A percentile compares a stretch with the other conserved stretches of the same genome.
Conservation (phyloP, 1,140 invertebrate genomes). For the Leptoteleia sp. region DNA sequence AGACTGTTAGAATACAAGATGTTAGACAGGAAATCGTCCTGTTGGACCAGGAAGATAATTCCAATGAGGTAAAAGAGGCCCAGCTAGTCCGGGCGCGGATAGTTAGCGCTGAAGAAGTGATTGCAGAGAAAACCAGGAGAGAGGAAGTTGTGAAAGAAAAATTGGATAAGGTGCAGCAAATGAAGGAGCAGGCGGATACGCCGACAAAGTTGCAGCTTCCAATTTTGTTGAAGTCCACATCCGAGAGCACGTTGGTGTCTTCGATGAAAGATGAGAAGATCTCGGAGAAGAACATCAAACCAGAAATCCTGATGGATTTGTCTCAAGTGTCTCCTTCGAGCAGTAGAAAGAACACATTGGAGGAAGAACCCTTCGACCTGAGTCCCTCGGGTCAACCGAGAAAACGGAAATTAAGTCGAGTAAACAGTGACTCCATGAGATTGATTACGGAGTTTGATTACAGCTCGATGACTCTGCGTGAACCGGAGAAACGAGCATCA, state of each 20-base stretch:
- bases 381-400: conserved; percentile 31
- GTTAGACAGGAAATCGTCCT: conserved; percentile 69
- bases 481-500: conserved; percentile 16
- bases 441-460: conserved; percentile 38
- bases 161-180: conserved; percentile 8
- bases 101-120: conserved; percentile 70
- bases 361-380: conserved; percentile 29
- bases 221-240: conserved; percentile 70
- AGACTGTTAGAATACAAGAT: conserved; percentile 73
- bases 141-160: conserved; percentile 34
- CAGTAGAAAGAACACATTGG: conserved; percentile 9
- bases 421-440: conserved; percentile 62
- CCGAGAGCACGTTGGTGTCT: conserved; percentile 69
- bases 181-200: conserved; percentile 14
- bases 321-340: conserved; percentile 69
- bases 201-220: conserved; percentile 57
- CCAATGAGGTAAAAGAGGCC: conserved; percentile 57
- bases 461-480: background rate
- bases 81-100: conserved; percentile 73
- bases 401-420: conserved; percentile 65
- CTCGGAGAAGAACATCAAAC: conserved; percentile 74
- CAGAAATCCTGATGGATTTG: conserved; percentile 75
- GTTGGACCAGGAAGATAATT: background rate
- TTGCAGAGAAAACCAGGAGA: conserved; percentile 41
- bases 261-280: conserved; percentile 65